Percentiles rank a stretch among this genome's conserved stretches.
These are phyloP conservation scores for Plectrocnemia conspersa DNA, from an alignment of 1,140 invertebrate species.

Conservation along the genomic window DNA sequence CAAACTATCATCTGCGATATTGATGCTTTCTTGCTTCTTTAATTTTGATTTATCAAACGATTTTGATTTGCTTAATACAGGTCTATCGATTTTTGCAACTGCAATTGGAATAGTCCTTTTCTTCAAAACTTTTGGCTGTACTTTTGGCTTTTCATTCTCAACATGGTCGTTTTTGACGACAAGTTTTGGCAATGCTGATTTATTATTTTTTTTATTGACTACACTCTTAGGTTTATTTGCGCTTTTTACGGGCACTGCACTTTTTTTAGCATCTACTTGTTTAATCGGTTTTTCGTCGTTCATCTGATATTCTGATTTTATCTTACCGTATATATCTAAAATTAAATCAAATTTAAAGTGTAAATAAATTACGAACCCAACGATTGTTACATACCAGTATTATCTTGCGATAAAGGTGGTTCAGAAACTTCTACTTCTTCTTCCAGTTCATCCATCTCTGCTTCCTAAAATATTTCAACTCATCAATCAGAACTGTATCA, in stretches of 20 bases:
- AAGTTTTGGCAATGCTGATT: too few species aligned
- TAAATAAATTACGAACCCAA: too few species aligned
- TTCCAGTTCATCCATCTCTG: constrained; percentile 33
- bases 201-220: too few species aligned
- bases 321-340: not conserved
- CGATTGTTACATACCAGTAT: constrained; percentile 6
- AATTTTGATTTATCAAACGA: too few species aligned
- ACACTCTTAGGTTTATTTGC: constrained; percentile 17
- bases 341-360: not conserved
- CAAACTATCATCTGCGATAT: too few species aligned
- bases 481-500: not conserved
- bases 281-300: not conserved
- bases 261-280: constrained; percentile 1
- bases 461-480: constrained; percentile 20
- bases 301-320: not conserved
- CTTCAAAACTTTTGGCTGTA: too few species aligned
- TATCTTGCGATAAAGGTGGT: constrained; percentile 6
- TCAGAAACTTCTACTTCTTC: constrained; percentile 33
- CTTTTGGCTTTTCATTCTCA: too few species aligned
- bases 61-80: too few species aligned
- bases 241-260: not conserved
- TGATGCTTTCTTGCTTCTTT: too few species aligned
- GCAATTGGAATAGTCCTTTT: too few species aligned
- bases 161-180: too few species aligned
- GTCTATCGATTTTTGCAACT: too few species aligned